Evolutionary conservation across 2,113 vertebrate species (phyloP), one percentile per base, ranked within the genome.

Genomic region (Atractosteus spatula): DNA sequence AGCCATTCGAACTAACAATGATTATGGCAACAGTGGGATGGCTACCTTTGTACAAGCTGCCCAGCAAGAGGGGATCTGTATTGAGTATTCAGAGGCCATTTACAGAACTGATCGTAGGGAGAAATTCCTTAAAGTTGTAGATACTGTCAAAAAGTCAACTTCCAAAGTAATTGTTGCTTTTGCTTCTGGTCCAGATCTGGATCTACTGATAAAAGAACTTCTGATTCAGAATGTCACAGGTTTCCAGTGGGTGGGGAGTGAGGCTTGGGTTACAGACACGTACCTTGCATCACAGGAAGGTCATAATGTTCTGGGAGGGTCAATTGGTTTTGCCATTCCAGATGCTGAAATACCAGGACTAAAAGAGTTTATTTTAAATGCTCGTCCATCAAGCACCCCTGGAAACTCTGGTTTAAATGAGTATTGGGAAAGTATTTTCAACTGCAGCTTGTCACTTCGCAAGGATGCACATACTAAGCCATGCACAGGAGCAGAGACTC

Each of bases 41-140:
- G n/a, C n/a, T n/a, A n/a, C n/a, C n/a, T n/a, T n/a, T n/a, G n/a
- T n/a, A n/a, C n/a, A n/a, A n/a, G n/a, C n/a, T n/a, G n/a, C n/a
- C n/a, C 90, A 93, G 73, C 81, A n/a, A n/a, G n/a, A 61, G n/a
- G 69, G 69, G 51, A 41, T 65, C n/a, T 74, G 73, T 41, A 64
- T 74, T 12, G 62, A 62, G 13, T 74, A 68, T 43, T 64, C 67
- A 44, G 67, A 70, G 59, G 45, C 17, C 6, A 14, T 74, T 41
- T 66, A 54, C 59, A 74, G 69, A 66, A 74, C 67, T 11, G 29
- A 69, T 66, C 8, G 44, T 4, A 44, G 47, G 43, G 68, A 74
- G 13, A 70, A 69, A 54, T 68, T 74, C 44, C 16, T 64, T 8
- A 47, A 63, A 59, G 62, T 70, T 57, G 68, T 74, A 43, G 73